A percentile compares a stretch with the other conserved stretches of the same genome.
Conservation (phyloP, 2,888 invertebrate species). For the Anthrax anthrax region DNA sequence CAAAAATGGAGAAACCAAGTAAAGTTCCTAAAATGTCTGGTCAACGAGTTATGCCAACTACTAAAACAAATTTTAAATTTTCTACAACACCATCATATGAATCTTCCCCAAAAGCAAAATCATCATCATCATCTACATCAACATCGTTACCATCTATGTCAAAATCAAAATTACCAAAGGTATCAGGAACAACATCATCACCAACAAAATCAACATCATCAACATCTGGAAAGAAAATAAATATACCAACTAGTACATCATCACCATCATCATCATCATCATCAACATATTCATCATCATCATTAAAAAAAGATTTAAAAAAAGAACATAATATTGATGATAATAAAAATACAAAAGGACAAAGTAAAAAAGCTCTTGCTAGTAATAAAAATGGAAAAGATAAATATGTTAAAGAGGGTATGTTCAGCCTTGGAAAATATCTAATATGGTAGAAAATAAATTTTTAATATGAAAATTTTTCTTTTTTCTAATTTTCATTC, state of each 20-base stretch:
- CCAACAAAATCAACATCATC: constrained; percentile 12
- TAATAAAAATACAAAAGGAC: constrained; percentile 5
- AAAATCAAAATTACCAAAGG: constrained; percentile 10
- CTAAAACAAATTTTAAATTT: constrained; percentile 15
- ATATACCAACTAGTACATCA: background rate
- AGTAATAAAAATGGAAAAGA: constrained; percentile 35
- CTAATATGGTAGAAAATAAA: constrained; percentile 59
- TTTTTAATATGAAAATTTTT: too few relatives aligned
- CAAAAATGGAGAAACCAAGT: constrained; percentile 62
- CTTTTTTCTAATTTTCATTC: constrained; percentile 21
- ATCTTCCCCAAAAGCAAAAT: constrained; percentile 20
- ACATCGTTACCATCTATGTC: constrained; percentile 10
- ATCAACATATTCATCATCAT: background rate
- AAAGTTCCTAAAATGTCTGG: constrained; percentile 64
- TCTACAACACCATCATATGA: constrained; percentile 10
- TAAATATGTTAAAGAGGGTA: constrained; percentile 47
- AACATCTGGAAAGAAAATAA: background rate
- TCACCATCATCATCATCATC: background rate
- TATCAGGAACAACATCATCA: constrained; percentile 9
- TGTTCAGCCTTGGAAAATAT: constrained; percentile 72
- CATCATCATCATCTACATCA: constrained; percentile 13
- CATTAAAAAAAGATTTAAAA: constrained; percentile 3
- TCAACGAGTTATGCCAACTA: constrained; percentile 17
- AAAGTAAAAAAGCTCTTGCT: constrained; percentile 31
- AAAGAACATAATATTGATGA: constrained; percentile 7